Evolutionary conservation across 2,113 vertebrate genomes (phyloP), one percentile per base, ranked within the genome.

Genomic region (Sarotherodon lohbergeri): DNA sequence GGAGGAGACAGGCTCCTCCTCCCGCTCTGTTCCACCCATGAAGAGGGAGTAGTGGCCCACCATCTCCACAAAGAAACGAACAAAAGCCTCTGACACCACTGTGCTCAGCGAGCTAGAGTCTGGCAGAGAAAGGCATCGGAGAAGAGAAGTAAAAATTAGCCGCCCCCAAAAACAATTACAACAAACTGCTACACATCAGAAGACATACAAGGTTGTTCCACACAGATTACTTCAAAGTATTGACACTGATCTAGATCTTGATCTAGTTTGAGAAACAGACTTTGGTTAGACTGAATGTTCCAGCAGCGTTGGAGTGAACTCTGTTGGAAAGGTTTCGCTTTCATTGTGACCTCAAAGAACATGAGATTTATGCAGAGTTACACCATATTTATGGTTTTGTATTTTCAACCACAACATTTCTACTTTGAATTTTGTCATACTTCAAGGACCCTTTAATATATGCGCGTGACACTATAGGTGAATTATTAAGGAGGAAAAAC

Each of bases 1-100:
- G 34, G 96, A 96, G 94, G 88, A 93, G 27, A 92, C 16, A 4
- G 97, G 95, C 68, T 98, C 98, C 11, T 98, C 98, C 22, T 98
- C 98, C 0, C 97, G 95, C 82, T 98, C 98, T 0, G 90, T 92
- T 29, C 96, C 93, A 0, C 94, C 97, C 97, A 98, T 96, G 95
- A 99, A 98, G 68, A 98, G 94, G 1, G 98, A 96, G 85, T 98
- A 98, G 95, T 98, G 98, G 76, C 98, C 96, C 57, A 97, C 96
- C 82, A 96, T 96, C 92, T 97, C 96, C 94, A 97, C 96, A 2
- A 99, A 99, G 96, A 99, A 99, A 59, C 98, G 98, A 79, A 99
- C 98, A n/a, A 99, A 99, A 22, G 98, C 97, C 93, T 99, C 98
- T 0, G 98, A 99, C 43, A 98, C 98, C 94, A 98, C 97, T 2